phyloP scores from a whole-genome alignment of 35 echinoderm and acorn worm genomes.

The Apostichopus parvimensis region DNA sequence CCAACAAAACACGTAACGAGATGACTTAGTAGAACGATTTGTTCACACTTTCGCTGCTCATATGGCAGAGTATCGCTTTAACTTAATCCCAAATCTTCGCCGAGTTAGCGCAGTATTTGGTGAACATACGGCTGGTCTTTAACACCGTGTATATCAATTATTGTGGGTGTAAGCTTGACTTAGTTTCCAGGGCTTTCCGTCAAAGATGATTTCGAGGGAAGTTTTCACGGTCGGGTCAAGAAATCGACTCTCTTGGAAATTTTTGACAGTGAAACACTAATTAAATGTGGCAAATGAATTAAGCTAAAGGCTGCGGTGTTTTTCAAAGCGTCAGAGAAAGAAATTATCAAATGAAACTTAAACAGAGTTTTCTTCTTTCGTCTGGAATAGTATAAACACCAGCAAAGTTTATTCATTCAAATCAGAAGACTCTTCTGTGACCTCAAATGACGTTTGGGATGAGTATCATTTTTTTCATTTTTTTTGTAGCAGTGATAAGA shows the following conservation, averaged over 20 bases:
- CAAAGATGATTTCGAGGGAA: background rate
- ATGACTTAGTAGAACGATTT: no score
- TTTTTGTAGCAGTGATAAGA: background rate
- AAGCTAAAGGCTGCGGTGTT: slow-evolving; percentile 2
- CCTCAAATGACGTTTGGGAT: background rate
- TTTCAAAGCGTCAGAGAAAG: background rate
- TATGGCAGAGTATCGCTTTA: no score
- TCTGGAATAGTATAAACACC: background rate
- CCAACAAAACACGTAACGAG: no score
- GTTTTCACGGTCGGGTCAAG: slow-evolving; percentile 6
- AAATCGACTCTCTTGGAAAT: background rate
- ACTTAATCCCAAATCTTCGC: no score
- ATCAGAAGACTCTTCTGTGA: background rate
- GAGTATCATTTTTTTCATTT: background rate
- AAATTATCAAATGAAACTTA: background rate
- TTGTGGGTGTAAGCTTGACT: no score
- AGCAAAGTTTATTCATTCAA: background rate
- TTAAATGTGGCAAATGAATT: slow-evolving; percentile 23
- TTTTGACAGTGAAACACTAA: slow-evolving; percentile 5
- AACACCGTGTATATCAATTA: no score
- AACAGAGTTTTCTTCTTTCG: background rate
- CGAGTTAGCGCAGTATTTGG: no score
- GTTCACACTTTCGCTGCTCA: no score
- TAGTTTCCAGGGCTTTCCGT: background rate
- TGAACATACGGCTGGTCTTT: no score